These are phyloP conservation scores for Rhagologus leucostigma DNA, from an alignment of 2,113 vertebrate species.

Conservation along the genomic window DNA sequence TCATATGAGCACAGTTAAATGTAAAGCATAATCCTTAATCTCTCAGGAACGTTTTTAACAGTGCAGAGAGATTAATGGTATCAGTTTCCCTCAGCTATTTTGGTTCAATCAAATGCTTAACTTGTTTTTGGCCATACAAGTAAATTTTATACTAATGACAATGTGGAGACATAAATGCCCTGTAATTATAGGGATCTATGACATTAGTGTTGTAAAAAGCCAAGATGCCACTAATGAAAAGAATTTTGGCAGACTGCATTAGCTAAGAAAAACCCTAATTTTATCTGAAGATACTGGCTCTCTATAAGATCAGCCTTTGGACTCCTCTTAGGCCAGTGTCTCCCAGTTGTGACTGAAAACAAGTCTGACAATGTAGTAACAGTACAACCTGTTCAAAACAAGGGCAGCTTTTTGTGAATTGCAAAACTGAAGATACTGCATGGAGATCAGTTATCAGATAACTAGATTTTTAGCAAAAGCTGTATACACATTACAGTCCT, in stretches of 20 bases:
- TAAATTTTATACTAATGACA: background rate
- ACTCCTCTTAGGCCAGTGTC: background rate
- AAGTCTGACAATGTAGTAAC: background rate
- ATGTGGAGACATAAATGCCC: background rate
- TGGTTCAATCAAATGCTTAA: background rate
- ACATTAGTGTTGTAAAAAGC: background rate
- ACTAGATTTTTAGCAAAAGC: background rate
- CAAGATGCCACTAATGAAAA: background rate
- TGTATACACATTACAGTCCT: background rate
- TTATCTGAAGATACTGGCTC: background rate
- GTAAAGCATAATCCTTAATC: background rate
- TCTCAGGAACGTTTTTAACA: background rate
- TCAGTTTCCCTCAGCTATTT: background rate
- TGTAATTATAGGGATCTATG: background rate
- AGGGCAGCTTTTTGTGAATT: background rate
- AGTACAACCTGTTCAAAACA: background rate
- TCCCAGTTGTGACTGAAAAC: background rate
- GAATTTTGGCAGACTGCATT: background rate
- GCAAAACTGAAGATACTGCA: background rate
- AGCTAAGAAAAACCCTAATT: background rate
- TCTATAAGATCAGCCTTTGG: background rate
- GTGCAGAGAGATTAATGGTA: background rate
- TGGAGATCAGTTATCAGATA: background rate
- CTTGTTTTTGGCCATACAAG: background rate
- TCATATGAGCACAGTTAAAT: background rate